Evolutionary conservation across 2,797 vertebrate genomes (phyloP).

Genomic region (Coccyzus lansbergi): DNA sequence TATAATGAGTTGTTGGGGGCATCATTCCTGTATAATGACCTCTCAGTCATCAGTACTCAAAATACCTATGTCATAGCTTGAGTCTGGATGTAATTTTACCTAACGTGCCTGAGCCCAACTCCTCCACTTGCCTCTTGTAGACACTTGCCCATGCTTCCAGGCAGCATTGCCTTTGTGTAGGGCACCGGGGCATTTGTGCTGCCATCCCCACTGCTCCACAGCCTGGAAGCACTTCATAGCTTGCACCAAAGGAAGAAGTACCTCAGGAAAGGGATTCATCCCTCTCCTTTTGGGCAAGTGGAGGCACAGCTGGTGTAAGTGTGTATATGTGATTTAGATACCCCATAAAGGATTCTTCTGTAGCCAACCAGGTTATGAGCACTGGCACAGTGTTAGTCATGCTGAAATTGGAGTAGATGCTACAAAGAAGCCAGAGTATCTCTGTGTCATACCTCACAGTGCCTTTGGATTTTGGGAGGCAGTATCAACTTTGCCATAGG

Average conservation of each 20-base stretch:
- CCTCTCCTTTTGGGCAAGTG: neutral
- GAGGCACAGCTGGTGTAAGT: neutral
- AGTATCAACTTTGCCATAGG: neutral
- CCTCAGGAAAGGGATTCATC: neutral
- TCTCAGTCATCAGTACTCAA: neutral
- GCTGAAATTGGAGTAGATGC: neutral
- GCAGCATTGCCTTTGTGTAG: neutral
- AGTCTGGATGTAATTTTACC: neutral
- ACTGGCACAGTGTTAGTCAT: neutral
- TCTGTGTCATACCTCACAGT: neutral
- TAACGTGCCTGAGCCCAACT: accelerated
- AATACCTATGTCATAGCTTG: neutral
- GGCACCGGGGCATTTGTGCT: neutral
- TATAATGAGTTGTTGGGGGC: neutral
- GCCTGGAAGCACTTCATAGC: neutral
- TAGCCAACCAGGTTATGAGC: neutral
- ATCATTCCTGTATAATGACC: neutral
- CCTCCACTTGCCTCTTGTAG: neutral
- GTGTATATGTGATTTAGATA: neutral
- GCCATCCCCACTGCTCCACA: accelerated
- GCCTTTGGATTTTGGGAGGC: neutral
- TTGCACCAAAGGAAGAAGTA: neutral
- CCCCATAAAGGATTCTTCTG: neutral
- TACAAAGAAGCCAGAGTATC: neutral
- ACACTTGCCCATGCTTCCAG: neutral